Evolutionary conservation across 2,113 vertebrate genomes (phyloP), one percentile per base, ranked within the genome.

Genomic region (Triplophysa rosa): DNA sequence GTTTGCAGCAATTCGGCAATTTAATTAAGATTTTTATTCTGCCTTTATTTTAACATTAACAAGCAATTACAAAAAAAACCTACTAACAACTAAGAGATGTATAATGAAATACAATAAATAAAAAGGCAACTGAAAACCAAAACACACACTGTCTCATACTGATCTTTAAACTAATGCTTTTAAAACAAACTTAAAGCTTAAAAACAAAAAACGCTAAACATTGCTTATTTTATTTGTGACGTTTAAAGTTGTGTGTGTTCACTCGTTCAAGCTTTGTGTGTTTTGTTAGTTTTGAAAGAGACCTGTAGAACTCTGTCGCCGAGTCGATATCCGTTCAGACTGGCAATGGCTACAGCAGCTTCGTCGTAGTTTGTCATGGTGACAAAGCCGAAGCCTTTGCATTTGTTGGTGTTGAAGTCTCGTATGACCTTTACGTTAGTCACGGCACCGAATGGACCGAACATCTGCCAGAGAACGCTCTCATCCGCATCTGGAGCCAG

Each of bases 361-460:
- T 99, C 98, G 6, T 99, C 98, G 69, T 99, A 98, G 95, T 99
- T 99, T 87, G 97, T 99, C 98, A 99, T 99, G 91, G 98, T 98
- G 92, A 99, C 97, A 91, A 99, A 99, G 88, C 98, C 98, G 91
- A 99, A 99, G 89, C 97, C 97, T 94, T 98, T 99, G 94, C 98
- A 99, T 91, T 99, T 99, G 92, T 99, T 99, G 89, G 98, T 99
- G 92, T 96, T 99, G 86, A 99, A 99, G 92, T 99, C 97, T 82
- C 98, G 97, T 87, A 99, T 99, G 89, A 99, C 98, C 90, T 98
- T 99, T 89, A 99, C 98, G 8, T 99, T 99, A 88, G 97, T 99
- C 87, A 99, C 98, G 0, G 97, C 98, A 84, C 98, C 97, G 1
- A 99, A 99, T 19, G 97, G 97, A 83, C 98, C 97, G 80, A 99